phyloP scores from a whole-genome alignment of 2,888 invertebrate species.

The Drosophila nr. medialis region DNA sequence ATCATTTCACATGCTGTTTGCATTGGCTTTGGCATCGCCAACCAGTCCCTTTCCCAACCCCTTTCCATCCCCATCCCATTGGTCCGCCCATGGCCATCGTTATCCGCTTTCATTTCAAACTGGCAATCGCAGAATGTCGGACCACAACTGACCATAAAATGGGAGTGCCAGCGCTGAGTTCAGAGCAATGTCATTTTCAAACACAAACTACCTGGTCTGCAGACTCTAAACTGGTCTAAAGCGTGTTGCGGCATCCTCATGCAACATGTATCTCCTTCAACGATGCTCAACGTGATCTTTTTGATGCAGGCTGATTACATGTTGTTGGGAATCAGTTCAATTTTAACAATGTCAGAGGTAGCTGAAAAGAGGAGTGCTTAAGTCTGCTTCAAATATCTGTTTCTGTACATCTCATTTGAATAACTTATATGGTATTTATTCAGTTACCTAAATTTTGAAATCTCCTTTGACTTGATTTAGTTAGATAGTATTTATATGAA shows the following conservation, averaged over 20 bases:
- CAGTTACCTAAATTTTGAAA: background rate
- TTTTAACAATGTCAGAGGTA: background rate
- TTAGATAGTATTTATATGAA: background rate
- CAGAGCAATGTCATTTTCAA: background rate
- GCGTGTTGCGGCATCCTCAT: background rate
- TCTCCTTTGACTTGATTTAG: background rate
- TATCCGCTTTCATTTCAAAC: background rate
- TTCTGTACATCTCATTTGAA: background rate
- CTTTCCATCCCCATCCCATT: background rate
- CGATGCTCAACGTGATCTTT: background rate
- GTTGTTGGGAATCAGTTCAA: background rate
- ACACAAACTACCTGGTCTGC: background rate
- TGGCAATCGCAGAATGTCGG: conserved; percentile 25
- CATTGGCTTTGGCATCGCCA: conserved; percentile 15
- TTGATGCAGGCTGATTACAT: background rate
- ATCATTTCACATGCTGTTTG: conserved; percentile 59
- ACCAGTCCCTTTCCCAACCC: background rate
- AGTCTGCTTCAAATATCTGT: background rate
- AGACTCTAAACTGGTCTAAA: background rate
- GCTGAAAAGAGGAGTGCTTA: background rate
- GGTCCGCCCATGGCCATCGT: background rate
- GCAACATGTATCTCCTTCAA: background rate
- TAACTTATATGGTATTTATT: background rate
- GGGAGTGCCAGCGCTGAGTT: conserved; percentile 11
- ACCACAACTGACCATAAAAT: conserved; percentile 35